These are phyloP conservation scores for Erebia ligea DNA, from an alignment of 2,888 invertebrate species.

Conservation along the genomic window DNA sequence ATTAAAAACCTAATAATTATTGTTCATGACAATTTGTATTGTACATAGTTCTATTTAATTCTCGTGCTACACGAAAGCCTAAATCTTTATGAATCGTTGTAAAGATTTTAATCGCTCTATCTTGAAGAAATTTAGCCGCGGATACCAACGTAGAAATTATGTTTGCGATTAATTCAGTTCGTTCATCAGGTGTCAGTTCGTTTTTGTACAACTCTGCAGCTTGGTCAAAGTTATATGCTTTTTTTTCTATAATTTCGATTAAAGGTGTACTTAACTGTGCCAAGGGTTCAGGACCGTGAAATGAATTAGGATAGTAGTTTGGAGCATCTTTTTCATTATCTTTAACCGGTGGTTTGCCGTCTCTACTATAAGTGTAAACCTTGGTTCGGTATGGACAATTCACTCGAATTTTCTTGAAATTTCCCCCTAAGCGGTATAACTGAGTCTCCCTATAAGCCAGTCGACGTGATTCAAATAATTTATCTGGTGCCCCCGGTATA, in stretches of 20 bases:
- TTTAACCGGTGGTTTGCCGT: conserved; percentile 88
- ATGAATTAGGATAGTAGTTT: conserved; percentile 76
- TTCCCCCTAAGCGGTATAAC: conserved; percentile 90
- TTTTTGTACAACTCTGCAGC: neutral
- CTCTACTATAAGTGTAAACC: conserved; percentile 90
- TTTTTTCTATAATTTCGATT: neutral
- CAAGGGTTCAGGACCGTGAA: conserved; percentile 89
- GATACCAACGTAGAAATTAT: neutral
- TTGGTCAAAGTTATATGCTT: neutral
- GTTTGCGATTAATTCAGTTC: neutral
- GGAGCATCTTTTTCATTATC: conserved; percentile 93
- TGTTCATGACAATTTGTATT: no score
- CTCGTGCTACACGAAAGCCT: neutral
- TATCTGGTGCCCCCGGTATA: conserved; percentile 94
- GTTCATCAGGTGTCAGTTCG: neutral
- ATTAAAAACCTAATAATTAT: no score
- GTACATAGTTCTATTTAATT: neutral
- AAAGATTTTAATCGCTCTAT: neutral
- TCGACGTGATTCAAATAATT: conserved; percentile 92
- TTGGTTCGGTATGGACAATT: conserved; percentile 92
- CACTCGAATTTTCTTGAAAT: conserved; percentile 94
- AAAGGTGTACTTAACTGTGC: neutral
- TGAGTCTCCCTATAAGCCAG: conserved; percentile 95
- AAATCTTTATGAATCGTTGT: neutral
- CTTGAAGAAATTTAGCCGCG: neutral